Evolutionary conservation across 2,888 invertebrate genomes (phyloP).

Genomic region (Melieria crassipennis): DNA sequence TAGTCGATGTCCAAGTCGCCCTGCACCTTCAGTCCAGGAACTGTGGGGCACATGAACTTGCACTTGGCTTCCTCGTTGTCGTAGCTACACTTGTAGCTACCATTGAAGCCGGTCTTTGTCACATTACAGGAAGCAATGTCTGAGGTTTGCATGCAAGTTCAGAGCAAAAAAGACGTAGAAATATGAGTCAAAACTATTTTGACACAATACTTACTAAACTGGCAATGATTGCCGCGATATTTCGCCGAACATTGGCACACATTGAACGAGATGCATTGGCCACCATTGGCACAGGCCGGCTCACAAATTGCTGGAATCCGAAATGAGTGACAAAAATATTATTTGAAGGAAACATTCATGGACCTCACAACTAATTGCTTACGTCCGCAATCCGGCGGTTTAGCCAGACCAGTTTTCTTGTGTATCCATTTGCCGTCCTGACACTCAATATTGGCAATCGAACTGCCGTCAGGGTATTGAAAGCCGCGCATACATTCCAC

Average conservation of each 20-base stretch:
- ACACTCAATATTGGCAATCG: constrained; percentile 75
- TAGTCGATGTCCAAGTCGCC: constrained; percentile 72
- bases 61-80: constrained; percentile 73
- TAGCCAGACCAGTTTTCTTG: constrained; percentile 70
- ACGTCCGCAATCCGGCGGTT: constrained; percentile 78
- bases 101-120: constrained; percentile 77
- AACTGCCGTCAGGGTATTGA: constrained; percentile 77
- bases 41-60: constrained; percentile 72
- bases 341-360: too few species aligned
- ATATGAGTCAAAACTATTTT: neutral
- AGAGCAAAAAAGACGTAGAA: neutral
- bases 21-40: constrained; percentile 71
- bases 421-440: constrained; percentile 78
- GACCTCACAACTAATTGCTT: constrained; percentile 55
- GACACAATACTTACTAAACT: constrained; percentile 54
- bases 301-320: constrained; percentile 69
- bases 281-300: constrained; percentile 83
- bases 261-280: constrained; percentile 80
- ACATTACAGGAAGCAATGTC: constrained; percentile 68
- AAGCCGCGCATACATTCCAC: constrained; percentile 74
- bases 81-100: constrained; percentile 77
- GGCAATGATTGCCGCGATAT: constrained; percentile 66
- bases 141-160: neutral
- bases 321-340: neutral
- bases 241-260: constrained; percentile 81